Conservation (phyloP, 2,113 vertebrate species). For the Archilochus colubris region DNA sequence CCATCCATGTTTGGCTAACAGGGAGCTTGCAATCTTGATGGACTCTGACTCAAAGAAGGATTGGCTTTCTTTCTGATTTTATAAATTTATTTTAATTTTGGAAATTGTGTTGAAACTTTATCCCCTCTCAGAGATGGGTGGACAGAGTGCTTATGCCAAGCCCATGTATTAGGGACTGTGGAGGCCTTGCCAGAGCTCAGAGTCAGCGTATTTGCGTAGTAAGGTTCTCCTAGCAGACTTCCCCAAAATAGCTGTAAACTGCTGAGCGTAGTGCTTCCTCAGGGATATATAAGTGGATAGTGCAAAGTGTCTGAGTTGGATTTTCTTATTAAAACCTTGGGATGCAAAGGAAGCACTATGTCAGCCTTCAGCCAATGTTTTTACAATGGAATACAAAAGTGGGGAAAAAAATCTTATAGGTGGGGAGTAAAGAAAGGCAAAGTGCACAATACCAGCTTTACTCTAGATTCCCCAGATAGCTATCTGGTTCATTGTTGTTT, state of each 20-base stretch:
- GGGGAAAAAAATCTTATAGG: neutral
- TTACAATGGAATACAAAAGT: neutral
- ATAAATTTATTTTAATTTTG: neutral
- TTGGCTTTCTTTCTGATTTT: neutral
- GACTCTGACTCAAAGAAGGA: neutral
- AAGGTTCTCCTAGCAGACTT: neutral
- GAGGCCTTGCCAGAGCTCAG: neutral
- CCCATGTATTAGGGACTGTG: neutral
- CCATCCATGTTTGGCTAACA: accelerated
- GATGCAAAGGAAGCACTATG: neutral
- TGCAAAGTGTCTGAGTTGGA: neutral
- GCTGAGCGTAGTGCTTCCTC: neutral
- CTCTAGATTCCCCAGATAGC: neutral
- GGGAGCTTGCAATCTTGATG: neutral
- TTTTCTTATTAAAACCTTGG: neutral
- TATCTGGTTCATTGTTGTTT: too few relatives aligned
- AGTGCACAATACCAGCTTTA: neutral
- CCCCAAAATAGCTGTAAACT: neutral
- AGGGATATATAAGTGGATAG: neutral
- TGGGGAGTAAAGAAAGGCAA: neutral
- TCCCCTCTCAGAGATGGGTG: neutral
- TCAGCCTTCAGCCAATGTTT: neutral
- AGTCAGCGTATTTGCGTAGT: neutral
- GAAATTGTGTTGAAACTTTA: neutral
- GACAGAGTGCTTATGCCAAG: neutral